Evolutionary conservation across 2,888 invertebrate species (phyloP).

Genomic region (Dilophus febrilis): DNA sequence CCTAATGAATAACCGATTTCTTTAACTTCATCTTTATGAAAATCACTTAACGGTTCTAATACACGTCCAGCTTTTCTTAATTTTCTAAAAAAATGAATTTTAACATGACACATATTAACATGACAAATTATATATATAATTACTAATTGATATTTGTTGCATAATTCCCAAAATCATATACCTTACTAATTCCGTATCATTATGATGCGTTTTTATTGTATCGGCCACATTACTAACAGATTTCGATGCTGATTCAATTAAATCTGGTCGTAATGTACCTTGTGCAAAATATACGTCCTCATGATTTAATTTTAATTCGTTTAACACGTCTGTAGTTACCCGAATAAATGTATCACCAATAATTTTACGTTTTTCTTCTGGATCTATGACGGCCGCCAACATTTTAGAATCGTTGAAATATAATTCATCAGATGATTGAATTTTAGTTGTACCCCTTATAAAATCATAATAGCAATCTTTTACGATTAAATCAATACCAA

Average conservation of each 20-base stretch:
- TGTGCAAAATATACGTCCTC: constrained; percentile 88
- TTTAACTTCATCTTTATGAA: constrained; percentile 96
- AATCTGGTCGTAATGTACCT: constrained; percentile 91
- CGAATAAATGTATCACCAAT: constrained; percentile 98
- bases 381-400: constrained; percentile 71
- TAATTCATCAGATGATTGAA: constrained; percentile 43
- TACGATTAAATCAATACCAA: constrained; percentile 68
- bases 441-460: constrained; percentile 65
- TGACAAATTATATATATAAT: not conserved
- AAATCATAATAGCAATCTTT: constrained; percentile 55
- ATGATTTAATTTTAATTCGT: constrained; percentile 72
- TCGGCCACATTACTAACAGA: constrained; percentile 78
- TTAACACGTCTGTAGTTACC: constrained; percentile 78
- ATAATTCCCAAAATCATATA: constrained; percentile 22
- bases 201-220: constrained; percentile 98
- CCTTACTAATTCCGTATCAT: constrained; percentile 90
- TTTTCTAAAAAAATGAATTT: constrained; percentile 30
- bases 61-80: constrained; percentile 63
- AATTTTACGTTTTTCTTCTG: constrained; percentile 95
- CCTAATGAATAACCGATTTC: constrained; percentile 79
- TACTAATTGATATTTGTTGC: too few relatives aligned
- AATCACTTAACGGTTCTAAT: constrained; percentile 95
- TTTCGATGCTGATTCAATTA: constrained; percentile 91
- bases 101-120: too few relatives aligned
- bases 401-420: constrained; percentile 50